These are phyloP conservation scores for Periophthalmus magnuspinnatus DNA, from an alignment of 2,797 vertebrate species.

Conservation along the genomic window DNA sequence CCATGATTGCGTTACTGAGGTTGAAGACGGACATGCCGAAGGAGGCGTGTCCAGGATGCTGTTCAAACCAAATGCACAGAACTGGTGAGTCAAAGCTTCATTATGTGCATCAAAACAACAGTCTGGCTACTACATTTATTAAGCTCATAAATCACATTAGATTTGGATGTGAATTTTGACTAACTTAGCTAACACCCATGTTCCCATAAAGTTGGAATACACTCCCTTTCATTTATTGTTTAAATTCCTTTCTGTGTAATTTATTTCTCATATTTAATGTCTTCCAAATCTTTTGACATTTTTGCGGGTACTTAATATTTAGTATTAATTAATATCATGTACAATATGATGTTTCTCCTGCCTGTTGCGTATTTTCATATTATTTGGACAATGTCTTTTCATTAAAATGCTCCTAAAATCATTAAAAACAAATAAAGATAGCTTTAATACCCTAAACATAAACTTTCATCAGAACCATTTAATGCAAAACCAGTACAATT, in stretches of 20 bases:
- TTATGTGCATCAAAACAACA: not conserved
- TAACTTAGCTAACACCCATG: too few species aligned
- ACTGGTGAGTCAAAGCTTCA: not conserved
- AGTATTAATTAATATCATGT: too few species aligned
- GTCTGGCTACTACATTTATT: not conserved
- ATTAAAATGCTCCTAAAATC: not conserved
- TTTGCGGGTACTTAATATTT: too few species aligned
- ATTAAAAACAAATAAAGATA: too few species aligned
- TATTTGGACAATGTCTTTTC: not conserved
- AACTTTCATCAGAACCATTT: too few species aligned
- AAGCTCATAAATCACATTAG: not conserved
- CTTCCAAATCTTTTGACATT: too few species aligned
- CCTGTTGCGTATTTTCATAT: not conserved
- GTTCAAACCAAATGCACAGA: constrained; percentile 33
- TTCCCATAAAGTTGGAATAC: too few species aligned
- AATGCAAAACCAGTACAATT: too few species aligned
- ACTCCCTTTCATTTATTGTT: too few species aligned
- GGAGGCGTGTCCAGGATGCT: constrained; percentile 91
- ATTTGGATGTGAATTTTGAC: not conserved
- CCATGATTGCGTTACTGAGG: constrained; percentile 98
- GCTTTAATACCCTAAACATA: too few species aligned
- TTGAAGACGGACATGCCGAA: constrained; percentile 97
- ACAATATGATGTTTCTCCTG: not conserved
- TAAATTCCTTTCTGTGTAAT: too few species aligned
- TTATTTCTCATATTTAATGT: too few species aligned